phyloP scores from a whole-genome alignment of 2,888 invertebrate genomes.

The Platypus cylindrus region DNA sequence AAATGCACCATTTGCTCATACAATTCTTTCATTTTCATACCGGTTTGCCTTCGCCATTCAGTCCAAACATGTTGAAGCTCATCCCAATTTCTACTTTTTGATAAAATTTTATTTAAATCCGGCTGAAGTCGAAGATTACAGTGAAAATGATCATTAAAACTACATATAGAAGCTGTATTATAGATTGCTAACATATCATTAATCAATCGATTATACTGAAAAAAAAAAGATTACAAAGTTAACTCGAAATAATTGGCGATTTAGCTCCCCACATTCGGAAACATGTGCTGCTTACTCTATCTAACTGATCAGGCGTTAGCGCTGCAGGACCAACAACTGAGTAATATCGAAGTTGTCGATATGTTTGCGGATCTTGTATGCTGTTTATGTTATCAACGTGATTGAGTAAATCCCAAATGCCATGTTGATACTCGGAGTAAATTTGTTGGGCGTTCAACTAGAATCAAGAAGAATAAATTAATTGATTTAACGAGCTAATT shows the following conservation, averaged over 20 bases:
- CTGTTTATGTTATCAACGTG: slow-evolving; percentile 48
- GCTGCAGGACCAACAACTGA: slow-evolving; percentile 76
- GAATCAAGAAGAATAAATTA: no score
- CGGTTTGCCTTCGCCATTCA: slow-evolving; percentile 80
- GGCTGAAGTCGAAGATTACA: slow-evolving; percentile 73
- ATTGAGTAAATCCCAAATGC: slow-evolving; percentile 63
- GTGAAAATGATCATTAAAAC: slow-evolving; percentile 69
- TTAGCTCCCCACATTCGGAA: no score
- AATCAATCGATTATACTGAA: slow-evolving; percentile 73
- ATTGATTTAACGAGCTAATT: no score
- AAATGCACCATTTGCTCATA: slow-evolving; percentile 69
- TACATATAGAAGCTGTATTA: slow-evolving; percentile 74
- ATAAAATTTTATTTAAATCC: slow-evolving; percentile 65
- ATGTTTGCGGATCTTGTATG: slow-evolving; percentile 55
- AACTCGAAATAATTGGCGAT: not conserved
- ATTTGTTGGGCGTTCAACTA: slow-evolving; percentile 70
- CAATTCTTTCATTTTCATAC: slow-evolving; percentile 61
- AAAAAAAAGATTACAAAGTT: slow-evolving; percentile 14
- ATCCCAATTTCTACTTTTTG: slow-evolving; percentile 72
- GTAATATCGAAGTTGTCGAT: slow-evolving; percentile 60
- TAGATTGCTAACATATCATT: slow-evolving; percentile 83
- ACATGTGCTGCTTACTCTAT: slow-evolving; percentile 48
- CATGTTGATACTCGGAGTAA: slow-evolving; percentile 72
- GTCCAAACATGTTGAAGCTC: slow-evolving; percentile 81
- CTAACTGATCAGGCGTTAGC: slow-evolving; percentile 67